These are phyloP conservation scores for Python bivittatus DNA, from an alignment of 2,113 vertebrate species.

Conservation along the genomic window DNA sequence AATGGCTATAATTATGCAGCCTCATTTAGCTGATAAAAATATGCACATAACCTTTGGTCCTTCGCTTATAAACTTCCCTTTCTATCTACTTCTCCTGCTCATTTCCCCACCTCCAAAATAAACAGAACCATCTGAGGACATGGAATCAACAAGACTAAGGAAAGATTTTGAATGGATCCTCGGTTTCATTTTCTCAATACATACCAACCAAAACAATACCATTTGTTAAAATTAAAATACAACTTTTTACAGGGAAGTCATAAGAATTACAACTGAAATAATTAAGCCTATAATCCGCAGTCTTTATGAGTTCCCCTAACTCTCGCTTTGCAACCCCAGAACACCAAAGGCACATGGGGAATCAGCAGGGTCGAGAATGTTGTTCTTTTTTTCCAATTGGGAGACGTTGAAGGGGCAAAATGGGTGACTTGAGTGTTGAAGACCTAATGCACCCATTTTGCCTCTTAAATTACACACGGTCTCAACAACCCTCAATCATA, in stretches of 20 bases:
- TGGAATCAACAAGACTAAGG: constrained; percentile 18
- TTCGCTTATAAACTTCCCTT: constrained; percentile 38
- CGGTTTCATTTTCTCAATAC: not conserved
- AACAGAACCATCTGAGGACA: not conserved
- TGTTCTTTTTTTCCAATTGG: not conserved
- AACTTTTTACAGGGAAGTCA: not conserved
- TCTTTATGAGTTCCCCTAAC: not conserved
- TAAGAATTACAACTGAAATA: not conserved
- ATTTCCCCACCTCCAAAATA: constrained; percentile 7
- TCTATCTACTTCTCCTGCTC: not conserved
- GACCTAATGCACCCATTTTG: too few relatives aligned
- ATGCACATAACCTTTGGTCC: constrained; percentile 23
- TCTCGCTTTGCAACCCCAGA: not conserved
- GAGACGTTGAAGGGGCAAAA: not conserved
- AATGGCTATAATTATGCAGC: constrained; percentile 5
- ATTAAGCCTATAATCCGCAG: not conserved
- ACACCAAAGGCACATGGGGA: not conserved
- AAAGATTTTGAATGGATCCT: not conserved
- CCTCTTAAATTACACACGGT: too few relatives aligned
- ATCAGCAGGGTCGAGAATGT: not conserved
- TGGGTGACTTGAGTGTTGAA: not conserved
- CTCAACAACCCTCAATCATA: too few relatives aligned
- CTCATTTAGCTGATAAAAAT: constrained; percentile 47
- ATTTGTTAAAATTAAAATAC: not conserved
- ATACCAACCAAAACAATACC: constrained; percentile 9